A percentile compares a stretch with the other conserved stretches of the same genome.
These are phyloP conservation scores for Nematopogon swammerdamellus DNA, from an alignment of 2,888 invertebrate genomes.

Conservation along the genomic window DNA sequence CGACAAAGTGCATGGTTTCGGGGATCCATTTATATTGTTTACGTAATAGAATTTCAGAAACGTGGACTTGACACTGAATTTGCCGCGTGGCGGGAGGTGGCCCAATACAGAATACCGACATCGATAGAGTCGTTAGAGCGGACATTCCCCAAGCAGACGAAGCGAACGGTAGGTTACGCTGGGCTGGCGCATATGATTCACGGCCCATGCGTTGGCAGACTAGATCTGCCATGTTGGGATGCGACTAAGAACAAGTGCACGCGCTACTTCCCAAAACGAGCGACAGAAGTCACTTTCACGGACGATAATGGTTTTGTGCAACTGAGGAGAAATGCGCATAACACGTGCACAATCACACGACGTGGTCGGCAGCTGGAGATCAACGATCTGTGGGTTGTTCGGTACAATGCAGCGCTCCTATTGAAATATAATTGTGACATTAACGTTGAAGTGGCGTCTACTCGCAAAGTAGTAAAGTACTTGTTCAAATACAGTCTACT, in stretches of 20 bases:
- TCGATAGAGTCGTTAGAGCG: conserved; percentile 9
- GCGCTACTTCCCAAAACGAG: conserved; percentile 10
- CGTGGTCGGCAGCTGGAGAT: too few species aligned
- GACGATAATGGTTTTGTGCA: conserved; percentile 9
- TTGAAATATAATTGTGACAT: too few species aligned
- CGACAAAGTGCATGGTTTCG: conserved; percentile 4
- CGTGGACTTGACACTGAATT: conserved; percentile 4
- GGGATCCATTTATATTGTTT: conserved; percentile 3
- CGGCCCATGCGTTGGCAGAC: conserved; percentile 12
- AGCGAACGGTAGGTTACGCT: conserved; percentile 1
- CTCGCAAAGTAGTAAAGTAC: too few species aligned
- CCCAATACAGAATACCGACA: conserved; percentile 9
- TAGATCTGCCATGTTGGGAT: conserved; percentile 12
- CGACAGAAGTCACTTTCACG: conserved; percentile 7
- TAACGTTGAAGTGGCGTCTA: too few species aligned
- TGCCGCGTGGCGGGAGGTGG: conserved; percentile 8
- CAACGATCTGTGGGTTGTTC: too few species aligned
- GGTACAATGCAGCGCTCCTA: too few species aligned
- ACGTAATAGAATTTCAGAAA: conserved; percentile 8
- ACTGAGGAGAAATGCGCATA: neutral
- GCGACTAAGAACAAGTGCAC: conserved; percentile 5
- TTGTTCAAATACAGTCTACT: too few species aligned
- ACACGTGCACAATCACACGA: too few species aligned
- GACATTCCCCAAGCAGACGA: conserved; percentile 3
- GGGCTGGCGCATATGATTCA: conserved; percentile 13